Conservation (phyloP, 92 coral and sea anemone genomes). For the Bergia puertoricense region DNA sequence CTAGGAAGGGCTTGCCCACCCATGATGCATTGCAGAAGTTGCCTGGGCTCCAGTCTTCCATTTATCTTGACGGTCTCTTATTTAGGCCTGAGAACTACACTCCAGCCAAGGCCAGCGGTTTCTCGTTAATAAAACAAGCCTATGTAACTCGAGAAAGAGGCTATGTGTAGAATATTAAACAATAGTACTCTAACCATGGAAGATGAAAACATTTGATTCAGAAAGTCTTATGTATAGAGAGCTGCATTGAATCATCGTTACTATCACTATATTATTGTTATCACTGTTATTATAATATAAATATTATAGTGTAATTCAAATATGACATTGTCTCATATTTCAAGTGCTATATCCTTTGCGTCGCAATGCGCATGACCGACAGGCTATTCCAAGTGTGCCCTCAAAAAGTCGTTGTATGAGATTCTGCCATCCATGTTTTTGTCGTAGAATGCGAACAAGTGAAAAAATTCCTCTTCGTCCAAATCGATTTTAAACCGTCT, state of each 20-base stretch:
- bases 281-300: too few species aligned
- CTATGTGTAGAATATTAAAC: background rate
- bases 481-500: constrained; percentile 78
- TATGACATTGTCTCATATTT: background rate
- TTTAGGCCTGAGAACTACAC: background rate
- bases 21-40: background rate
- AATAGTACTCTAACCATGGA: background rate
- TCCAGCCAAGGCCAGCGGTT: background rate
- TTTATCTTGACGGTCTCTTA: background rate
- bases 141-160: background rate
- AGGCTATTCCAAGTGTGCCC: constrained; percentile 83
- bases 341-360: background rate
- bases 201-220: background rate
- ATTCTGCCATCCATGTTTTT: constrained; percentile 87
- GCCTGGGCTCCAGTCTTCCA: background rate
- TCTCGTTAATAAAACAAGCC: background rate
- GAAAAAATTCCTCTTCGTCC: constrained; percentile 90
- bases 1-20: background rate
- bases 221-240: background rate
- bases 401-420: constrained; percentile 88
- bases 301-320: background rate
- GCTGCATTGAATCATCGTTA: too few species aligned
- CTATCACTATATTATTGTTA: too few species aligned
- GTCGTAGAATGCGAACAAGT: constrained; percentile 89
- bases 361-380: background rate